These are phyloP conservation scores for Glareola pratincola DNA, from an alignment of 2,113 vertebrate species.

Conservation along the genomic window DNA sequence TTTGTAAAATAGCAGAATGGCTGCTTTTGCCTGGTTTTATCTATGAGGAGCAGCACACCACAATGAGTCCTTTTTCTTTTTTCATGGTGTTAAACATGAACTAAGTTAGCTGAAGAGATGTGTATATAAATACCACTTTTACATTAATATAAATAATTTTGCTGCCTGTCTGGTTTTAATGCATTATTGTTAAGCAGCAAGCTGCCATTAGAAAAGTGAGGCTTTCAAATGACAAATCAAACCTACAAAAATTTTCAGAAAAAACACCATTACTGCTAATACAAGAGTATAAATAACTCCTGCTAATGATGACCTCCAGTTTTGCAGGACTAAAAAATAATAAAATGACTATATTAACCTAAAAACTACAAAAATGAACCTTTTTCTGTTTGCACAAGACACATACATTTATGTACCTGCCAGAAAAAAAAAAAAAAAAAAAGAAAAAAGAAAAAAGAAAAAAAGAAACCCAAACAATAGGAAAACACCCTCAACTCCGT, in stretches of 20 bases:
- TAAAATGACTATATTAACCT: background rate
- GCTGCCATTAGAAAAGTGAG: background rate
- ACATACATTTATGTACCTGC: background rate
- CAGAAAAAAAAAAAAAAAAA: background rate
- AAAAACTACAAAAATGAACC: background rate
- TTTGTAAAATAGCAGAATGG: background rate
- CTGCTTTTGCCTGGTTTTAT: background rate
- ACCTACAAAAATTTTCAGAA: background rate
- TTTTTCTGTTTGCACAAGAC: background rate
- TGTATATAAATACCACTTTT: background rate
- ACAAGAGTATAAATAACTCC: background rate
- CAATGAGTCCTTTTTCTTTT: background rate
- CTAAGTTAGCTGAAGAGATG: background rate
- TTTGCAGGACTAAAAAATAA: background rate
- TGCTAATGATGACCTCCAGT: background rate
- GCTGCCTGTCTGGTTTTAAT: background rate
- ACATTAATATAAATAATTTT: background rate
- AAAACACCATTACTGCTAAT: background rate
- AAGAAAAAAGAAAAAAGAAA: background rate
- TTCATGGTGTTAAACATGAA: background rate
- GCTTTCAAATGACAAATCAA: background rate
- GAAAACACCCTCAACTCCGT: background rate
- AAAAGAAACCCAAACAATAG: too few relatives aligned
- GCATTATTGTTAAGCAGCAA: background rate
- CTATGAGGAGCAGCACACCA: background rate